Percentiles rank a stretch among this genome's conserved stretches.
Evolutionary conservation across 2,888 invertebrate species (phyloP).

Genomic region (Hydraecia micacea): DNA sequence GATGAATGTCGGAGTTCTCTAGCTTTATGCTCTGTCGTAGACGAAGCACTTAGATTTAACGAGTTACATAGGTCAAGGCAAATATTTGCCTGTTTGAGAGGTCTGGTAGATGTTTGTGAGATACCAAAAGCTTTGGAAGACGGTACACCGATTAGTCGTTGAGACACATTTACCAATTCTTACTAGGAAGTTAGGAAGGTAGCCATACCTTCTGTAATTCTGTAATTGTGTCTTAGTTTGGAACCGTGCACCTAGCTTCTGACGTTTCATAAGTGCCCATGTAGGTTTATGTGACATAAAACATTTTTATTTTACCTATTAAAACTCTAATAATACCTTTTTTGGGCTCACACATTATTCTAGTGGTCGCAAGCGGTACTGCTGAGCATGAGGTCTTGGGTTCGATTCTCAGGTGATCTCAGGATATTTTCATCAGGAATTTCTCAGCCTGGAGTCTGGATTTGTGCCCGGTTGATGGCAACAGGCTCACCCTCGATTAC

Average conservation of each 20-base stretch:
- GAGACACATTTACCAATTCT: not conserved
- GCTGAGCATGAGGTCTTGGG: not conserved
- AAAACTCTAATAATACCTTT: no score
- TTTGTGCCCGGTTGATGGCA: not conserved
- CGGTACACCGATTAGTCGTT: no score
- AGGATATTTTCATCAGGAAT: not conserved
- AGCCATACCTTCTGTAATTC: no score
- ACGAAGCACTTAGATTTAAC: not conserved
- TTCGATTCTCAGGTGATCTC: not conserved
- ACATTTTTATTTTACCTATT: no score
- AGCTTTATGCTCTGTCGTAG: not conserved
- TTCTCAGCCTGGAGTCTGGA: not conserved
- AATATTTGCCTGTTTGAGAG: slow-evolving; percentile 5
- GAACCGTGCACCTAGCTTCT: no score
- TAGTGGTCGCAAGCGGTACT: not conserved
- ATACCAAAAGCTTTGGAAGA: no score
- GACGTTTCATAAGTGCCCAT: no score
- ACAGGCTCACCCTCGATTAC: not conserved
- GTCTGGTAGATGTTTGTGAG: not conserved
- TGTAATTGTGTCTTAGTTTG: no score
- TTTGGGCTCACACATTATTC: no score
- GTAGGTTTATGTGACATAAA: no score
- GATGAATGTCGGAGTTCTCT: not conserved
- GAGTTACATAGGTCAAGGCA: not conserved
- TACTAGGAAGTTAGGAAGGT: not conserved